A percentile compares a stretch with the other conserved stretches of the same genome.
These are phyloP conservation scores for Euthynnus affinis DNA, from an alignment of 2,797 vertebrate species.

Conservation along the genomic window DNA sequence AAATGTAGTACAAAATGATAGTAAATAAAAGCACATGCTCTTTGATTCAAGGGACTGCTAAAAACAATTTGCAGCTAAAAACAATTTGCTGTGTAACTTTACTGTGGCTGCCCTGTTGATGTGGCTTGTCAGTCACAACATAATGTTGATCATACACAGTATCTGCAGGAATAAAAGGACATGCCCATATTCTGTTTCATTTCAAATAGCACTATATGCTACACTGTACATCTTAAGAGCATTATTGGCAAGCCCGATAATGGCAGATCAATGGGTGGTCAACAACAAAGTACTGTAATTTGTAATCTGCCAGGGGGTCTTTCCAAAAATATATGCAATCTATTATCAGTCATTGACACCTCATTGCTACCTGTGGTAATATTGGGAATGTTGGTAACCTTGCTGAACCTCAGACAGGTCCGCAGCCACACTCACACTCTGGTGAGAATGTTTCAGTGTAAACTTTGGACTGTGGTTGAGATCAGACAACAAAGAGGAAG, in stretches of 20 bases:
- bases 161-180: not conserved
- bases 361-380: constrained; percentile 55
- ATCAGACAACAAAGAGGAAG: constrained; percentile 47
- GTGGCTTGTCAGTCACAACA: not conserved
- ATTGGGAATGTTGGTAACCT: constrained; percentile 51
- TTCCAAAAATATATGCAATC: constrained; percentile 8
- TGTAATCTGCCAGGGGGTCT: constrained; percentile 11
- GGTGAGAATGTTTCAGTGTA: constrained; percentile 47
- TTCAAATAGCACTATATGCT: not conserved
- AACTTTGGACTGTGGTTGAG: constrained; percentile 41
- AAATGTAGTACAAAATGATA: not conserved
- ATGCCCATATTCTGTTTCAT: too few species aligned
- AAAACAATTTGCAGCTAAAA: constrained; percentile 6
- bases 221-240: constrained; percentile 24
- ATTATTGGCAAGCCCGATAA: constrained; percentile 36
- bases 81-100: not conserved
- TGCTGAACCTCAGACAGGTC: constrained; percentile 47
- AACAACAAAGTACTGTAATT: constrained; percentile 26
- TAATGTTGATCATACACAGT: not conserved
- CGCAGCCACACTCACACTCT: constrained; percentile 41
- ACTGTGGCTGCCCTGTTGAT: too few species aligned
- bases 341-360: constrained; percentile 31
- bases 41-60: not conserved
- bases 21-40: not conserved
- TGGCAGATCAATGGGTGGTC: constrained; percentile 29